Conservation (phyloP, 2,797 vertebrate genomes). For the Sebastolobus alascanus region DNA sequence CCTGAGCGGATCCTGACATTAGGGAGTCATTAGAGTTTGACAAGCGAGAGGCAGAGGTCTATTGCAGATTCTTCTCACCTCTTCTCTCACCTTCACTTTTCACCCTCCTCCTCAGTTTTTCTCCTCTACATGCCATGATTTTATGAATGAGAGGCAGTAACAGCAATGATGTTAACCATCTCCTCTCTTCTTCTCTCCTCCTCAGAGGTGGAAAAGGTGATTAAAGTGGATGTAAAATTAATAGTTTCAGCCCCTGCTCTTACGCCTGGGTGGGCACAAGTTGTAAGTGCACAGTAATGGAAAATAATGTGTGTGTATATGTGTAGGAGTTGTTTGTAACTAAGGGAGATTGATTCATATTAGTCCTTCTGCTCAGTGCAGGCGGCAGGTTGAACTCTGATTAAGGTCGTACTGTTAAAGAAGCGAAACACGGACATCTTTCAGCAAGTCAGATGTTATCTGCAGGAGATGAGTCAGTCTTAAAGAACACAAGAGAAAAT, state of each 20-base stretch:
- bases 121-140: neutral
- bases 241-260: constrained; percentile 55
- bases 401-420: constrained; percentile 38
- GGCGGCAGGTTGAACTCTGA: constrained; percentile 23
- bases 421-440: neutral
- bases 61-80: constrained; percentile 23
- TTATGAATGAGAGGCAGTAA: constrained; percentile 33
- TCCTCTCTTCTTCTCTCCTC: constrained; percentile 1
- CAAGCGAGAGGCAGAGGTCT: constrained; percentile 16
- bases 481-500: constrained; percentile 11
- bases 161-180: constrained; percentile 4
- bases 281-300: constrained; percentile 24
- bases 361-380: constrained; percentile 16
- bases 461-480: constrained; percentile 18
- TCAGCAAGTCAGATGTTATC: constrained; percentile 19
- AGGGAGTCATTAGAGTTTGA: constrained; percentile 44
- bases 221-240: constrained; percentile 63
- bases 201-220: constrained; percentile 45
- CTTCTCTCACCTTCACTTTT: constrained; percentile 27
- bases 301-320: constrained; percentile 27
- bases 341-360: constrained; percentile 46
- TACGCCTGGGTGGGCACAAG: constrained; percentile 51
- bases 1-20: constrained; percentile 43
- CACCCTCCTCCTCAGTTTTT: constrained; percentile 6
- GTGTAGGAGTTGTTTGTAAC: constrained; percentile 46